Conservation (phyloP, 2,113 vertebrate genomes). For the Scortum barcoo region DNA sequence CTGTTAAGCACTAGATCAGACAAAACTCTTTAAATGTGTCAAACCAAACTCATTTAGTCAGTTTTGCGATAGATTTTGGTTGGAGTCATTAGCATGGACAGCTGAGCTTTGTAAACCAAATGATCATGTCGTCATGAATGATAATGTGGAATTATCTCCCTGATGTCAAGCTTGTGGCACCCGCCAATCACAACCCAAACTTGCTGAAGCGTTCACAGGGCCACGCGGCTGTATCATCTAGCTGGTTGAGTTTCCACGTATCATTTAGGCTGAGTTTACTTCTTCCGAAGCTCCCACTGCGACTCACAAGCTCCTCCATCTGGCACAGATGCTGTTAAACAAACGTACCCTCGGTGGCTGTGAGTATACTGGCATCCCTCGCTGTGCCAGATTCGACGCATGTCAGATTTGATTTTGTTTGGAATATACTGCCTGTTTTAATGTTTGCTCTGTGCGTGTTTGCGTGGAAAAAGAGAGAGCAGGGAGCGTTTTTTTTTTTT, state of each 20-base stretch:
- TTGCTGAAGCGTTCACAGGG: neutral
- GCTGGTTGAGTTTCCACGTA: conserved; percentile 22
- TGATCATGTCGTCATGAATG: neutral
- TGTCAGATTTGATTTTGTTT: conserved; percentile 46
- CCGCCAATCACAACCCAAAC: neutral
- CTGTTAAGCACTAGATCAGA: no score
- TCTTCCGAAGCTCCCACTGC: conserved; percentile 17
- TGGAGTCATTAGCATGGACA: neutral
- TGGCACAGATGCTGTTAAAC: conserved; percentile 39
- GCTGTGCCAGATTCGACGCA: conserved; percentile 23
- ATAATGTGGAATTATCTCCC: neutral
- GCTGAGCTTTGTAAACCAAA: neutral
- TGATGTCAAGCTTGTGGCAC: neutral
- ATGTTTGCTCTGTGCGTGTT: conserved; percentile 35
- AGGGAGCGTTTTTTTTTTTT: conserved; percentile 43
- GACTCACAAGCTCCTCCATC: conserved; percentile 42
- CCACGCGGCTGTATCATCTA: neutral
- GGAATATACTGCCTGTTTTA: conserved; percentile 23
- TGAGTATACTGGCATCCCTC: conserved; percentile 32
- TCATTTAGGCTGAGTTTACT: conserved; percentile 27
- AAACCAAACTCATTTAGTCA: no score
- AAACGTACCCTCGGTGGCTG: conserved; percentile 23
- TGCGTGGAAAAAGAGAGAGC: conserved; percentile 26
- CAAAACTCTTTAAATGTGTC: no score
- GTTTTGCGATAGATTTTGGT: neutral